Evolutionary conservation across 2,113 vertebrate genomes (phyloP).

Genomic region (Tetraodon nigroviridis): DNA sequence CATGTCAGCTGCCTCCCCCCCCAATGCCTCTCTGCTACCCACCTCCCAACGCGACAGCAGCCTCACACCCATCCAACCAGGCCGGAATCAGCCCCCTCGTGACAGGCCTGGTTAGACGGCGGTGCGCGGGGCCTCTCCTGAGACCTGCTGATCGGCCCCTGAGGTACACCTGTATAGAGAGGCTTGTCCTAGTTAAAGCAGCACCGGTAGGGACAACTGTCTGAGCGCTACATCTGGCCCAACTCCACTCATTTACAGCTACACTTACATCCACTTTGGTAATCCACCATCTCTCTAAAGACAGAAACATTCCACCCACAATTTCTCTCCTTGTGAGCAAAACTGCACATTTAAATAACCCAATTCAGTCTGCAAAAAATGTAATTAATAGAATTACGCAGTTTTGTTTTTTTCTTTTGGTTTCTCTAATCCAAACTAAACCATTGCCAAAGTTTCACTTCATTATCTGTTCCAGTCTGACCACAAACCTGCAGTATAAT

Average conservation of each 20-base stretch:
- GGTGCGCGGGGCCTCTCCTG: conserved; percentile 64
- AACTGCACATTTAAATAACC: too few species aligned
- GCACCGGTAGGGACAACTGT: conserved; percentile 54
- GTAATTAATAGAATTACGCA: too few species aligned
- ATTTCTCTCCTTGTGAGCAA: conserved; percentile 12
- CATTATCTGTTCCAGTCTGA: conserved; percentile 12
- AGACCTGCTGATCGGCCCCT: conserved; percentile 73
- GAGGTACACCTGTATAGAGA: conserved; percentile 62
- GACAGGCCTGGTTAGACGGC: conserved; percentile 67
- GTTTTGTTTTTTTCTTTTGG: background rate
- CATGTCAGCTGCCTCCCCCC: conserved; percentile 65
- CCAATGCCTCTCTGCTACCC: conserved; percentile 34
- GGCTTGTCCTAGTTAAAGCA: conserved; percentile 72
- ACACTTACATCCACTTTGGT: conserved; percentile 28
- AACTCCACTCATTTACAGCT: conserved; percentile 46
- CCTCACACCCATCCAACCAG: conserved; percentile 51
- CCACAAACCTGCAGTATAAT: conserved; percentile 4
- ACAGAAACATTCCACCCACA: conserved; percentile 18
- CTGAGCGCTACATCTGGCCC: conserved; percentile 43
- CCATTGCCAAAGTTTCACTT: conserved; percentile 19
- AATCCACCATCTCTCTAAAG: conserved; percentile 12
- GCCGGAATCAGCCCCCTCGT: conserved; percentile 60
- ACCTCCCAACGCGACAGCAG: conserved; percentile 46
- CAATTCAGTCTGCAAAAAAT: too few species aligned
- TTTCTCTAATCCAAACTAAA: conserved; percentile 20